Evolutionary conservation across 2,888 invertebrate species (phyloP).

Genomic region (Pimpla rufipes): DNA sequence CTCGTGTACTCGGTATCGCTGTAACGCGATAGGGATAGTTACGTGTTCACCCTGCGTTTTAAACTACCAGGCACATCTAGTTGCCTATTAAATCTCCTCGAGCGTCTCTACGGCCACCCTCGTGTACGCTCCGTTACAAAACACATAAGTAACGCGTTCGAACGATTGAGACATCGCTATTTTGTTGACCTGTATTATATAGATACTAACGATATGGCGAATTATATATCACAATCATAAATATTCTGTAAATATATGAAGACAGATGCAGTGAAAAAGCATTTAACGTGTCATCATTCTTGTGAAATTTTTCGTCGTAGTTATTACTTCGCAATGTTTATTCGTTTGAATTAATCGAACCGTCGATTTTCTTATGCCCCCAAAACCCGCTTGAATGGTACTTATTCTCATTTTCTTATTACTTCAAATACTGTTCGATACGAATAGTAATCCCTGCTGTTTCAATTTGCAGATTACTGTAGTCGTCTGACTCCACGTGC

Average conservation of each 20-base stretch:
- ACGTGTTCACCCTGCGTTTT: neutral
- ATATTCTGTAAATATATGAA: slow-evolving; percentile 80
- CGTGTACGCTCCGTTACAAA: slow-evolving; percentile 17
- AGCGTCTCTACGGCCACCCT: neutral
- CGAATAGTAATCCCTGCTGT: no score
- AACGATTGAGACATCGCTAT: slow-evolving; percentile 33
- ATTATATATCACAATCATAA: slow-evolving; percentile 42
- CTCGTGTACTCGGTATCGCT: neutral
- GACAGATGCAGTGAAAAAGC: slow-evolving; percentile 70
- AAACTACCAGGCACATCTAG: slow-evolving; percentile 17
- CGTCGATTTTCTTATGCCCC: no score
- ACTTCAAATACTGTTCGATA: neutral
- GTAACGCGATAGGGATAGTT: slow-evolving; percentile 16
- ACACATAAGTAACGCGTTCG: neutral
- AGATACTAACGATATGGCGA: slow-evolving; percentile 47
- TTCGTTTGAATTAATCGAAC: no score
- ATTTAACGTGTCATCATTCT: slow-evolving; percentile 15
- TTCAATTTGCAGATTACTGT: neutral
- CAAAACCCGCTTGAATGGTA: no score
- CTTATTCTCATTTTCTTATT: no score
- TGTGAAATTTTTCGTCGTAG: neutral
- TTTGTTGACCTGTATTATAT: slow-evolving; percentile 59
- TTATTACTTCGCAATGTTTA: slow-evolving; percentile 12
- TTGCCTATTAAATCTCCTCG: slow-evolving; percentile 32
- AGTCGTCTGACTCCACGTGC: neutral